Evolutionary conservation across 2,888 invertebrate species (phyloP).

Genomic region (Odontothrips loti): DNA sequence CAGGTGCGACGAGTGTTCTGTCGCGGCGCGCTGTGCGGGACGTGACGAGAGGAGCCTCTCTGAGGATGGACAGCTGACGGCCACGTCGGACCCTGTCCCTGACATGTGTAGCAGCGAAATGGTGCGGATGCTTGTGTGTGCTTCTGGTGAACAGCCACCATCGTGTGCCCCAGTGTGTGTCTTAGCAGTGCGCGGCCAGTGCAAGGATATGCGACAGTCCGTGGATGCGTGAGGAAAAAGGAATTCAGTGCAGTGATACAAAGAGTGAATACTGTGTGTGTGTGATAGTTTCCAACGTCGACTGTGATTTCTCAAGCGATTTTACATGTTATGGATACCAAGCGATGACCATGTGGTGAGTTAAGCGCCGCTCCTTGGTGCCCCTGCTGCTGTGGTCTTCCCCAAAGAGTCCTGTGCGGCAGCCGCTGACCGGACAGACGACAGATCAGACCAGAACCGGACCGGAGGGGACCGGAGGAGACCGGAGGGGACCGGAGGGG

Average conservation of each 20-base stretch:
- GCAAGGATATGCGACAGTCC: background rate
- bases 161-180: no score
- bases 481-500: no score
- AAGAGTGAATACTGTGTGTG: background rate
- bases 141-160: background rate
- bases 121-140: background rate
- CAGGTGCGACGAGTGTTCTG: no score
- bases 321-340: conserved; percentile 17
- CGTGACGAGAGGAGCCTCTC: no score
- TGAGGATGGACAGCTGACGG: background rate
- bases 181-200: background rate
- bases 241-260: no score
- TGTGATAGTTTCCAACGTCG: background rate
- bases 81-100: background rate
- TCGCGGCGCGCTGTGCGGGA: no score
- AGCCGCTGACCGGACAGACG: background rate
- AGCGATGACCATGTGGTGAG: conserved; percentile 7
- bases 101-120: background rate
- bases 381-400: no score
- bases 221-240: no score
- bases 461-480: no score
- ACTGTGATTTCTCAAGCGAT: background rate
- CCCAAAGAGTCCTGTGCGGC: no score
- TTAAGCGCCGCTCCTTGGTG: background rate
- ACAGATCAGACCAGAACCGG: background rate